Conservation (phyloP, 2,113 vertebrate genomes). For the Scolopax mira region DNA sequence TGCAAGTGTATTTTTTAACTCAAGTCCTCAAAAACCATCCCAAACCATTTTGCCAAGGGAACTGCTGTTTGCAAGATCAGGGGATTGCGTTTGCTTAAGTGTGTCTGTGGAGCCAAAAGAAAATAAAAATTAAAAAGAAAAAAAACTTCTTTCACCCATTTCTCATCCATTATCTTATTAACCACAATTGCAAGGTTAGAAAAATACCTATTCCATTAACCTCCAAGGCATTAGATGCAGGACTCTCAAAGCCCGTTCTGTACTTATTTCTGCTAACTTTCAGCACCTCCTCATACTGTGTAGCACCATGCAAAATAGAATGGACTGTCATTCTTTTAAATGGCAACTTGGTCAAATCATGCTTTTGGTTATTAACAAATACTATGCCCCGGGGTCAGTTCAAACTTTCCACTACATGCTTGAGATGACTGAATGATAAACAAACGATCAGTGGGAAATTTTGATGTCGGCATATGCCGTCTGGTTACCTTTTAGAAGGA, state of each 20-base stretch:
- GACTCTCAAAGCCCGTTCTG: not conserved
- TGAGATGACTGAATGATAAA: constrained; percentile 7
- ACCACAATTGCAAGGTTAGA: constrained; percentile 15
- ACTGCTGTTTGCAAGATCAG: constrained; percentile 1
- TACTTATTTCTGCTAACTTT: not conserved
- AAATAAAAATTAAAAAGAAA: not conserved
- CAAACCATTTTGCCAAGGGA: not conserved
- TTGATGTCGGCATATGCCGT: not conserved
- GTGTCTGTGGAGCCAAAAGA: not conserved
- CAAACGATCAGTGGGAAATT: not conserved
- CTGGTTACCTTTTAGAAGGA: not conserved
- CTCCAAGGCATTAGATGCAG: not conserved
- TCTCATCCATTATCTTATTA: constrained; percentile 45
- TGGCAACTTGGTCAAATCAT: not conserved
- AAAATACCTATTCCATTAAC: not conserved
- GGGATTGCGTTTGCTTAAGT: constrained; percentile 34
- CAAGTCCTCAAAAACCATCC: not conserved
- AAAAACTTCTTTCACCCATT: not conserved
- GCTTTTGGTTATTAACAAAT: not conserved
- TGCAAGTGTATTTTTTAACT: constrained; percentile 2
- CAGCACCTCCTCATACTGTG: not conserved
- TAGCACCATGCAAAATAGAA: not conserved
- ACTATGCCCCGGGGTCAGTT: not conserved
- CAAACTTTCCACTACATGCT: constrained; percentile 22
- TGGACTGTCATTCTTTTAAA: not conserved